Evolutionary conservation across 2,888 invertebrate genomes (phyloP).

Genomic region (Lepidochrysops patricia): DNA sequence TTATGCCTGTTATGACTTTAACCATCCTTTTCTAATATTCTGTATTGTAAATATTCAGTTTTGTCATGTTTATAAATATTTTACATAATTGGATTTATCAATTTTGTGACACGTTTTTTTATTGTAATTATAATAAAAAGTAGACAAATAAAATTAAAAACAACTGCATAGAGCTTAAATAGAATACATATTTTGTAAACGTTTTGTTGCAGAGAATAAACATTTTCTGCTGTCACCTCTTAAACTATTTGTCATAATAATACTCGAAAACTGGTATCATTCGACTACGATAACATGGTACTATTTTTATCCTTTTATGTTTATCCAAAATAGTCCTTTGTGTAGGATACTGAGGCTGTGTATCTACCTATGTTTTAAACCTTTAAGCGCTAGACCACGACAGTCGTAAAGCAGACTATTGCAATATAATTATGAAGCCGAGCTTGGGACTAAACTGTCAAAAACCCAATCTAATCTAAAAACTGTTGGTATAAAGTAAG

Average conservation of each 20-base stretch:
- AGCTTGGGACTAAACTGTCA: neutral
- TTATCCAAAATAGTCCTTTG: too few relatives aligned
- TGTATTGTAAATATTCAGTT: neutral
- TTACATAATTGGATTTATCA: too few relatives aligned
- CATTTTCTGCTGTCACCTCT: neutral
- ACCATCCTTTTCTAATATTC: neutral
- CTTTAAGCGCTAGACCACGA: too few relatives aligned
- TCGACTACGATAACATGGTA: neutral
- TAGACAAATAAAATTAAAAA: neutral
- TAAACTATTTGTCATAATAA: neutral
- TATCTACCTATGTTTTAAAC: too few relatives aligned
- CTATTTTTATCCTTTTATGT: neutral
- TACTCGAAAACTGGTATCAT: conserved; percentile 2
- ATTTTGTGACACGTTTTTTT: too few relatives aligned
- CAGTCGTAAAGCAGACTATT: too few relatives aligned
- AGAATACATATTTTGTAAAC: neutral
- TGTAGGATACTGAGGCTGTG: too few relatives aligned
- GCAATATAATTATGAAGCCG: too few relatives aligned
- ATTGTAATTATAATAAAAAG: too few relatives aligned
- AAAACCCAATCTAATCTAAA: too few relatives aligned
- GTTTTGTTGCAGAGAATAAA: too few relatives aligned
- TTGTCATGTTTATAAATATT: neutral
- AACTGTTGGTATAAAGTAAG: too few relatives aligned
- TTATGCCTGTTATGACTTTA: neutral
- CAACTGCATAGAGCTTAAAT: neutral